Evolutionary conservation across 1,140 invertebrate genomes (phyloP).

Genomic region (Sitobion miscanthi): DNA sequence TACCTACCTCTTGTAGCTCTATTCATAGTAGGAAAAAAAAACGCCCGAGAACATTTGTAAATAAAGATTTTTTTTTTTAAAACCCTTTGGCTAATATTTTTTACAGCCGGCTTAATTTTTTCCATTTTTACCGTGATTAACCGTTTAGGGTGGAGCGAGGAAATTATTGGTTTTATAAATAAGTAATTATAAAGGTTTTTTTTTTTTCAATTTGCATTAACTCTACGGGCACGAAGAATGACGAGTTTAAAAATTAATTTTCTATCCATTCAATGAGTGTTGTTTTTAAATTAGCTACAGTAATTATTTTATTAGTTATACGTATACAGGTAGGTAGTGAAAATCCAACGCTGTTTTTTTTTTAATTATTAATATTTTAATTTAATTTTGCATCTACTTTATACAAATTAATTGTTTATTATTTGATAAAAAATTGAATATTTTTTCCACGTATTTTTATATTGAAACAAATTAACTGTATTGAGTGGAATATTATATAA

Average conservation of each 20-base stretch:
- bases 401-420: background rate
- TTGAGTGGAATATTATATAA: background rate
- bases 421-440: background rate
- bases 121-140: background rate
- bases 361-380: background rate
- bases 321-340: background rate
- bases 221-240: background rate
- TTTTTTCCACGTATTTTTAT: background rate
- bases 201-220: background rate
- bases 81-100: background rate
- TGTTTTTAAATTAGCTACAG: background rate
- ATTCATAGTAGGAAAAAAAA: background rate
- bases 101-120: background rate
- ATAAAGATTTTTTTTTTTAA: slow-evolving; percentile 17
- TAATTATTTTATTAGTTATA: background rate
- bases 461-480: background rate
- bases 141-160: background rate
- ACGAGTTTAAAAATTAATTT: background rate
- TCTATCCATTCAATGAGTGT: background rate
- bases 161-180: background rate
- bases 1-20: background rate
- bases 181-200: background rate
- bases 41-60: background rate
- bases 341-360: background rate
- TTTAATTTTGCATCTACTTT: background rate